A percentile compares a stretch with the other conserved stretches of the same genome.
phyloP scores from a whole-genome alignment of 2,888 invertebrate genomes.

The Ectobius pallidus region DNA sequence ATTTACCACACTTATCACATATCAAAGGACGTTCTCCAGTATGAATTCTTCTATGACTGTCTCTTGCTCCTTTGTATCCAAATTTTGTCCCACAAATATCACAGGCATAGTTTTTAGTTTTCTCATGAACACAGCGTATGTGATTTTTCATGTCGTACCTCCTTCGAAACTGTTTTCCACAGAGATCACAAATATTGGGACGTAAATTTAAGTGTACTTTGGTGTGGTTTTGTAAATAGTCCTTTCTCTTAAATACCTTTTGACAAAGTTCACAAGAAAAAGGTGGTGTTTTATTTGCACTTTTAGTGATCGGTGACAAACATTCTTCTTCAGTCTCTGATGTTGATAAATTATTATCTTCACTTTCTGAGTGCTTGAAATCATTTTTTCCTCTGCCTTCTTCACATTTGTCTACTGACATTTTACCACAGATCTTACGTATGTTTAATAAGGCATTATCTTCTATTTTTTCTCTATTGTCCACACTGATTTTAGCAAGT shows the following conservation, averaged over 20 bases:
- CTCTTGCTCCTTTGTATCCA: slow-evolving; percentile 48
- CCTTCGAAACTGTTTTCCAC: slow-evolving; percentile 46
- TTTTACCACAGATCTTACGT: too few relatives aligned
- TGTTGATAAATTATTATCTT: too few relatives aligned
- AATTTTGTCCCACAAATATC: slow-evolving; percentile 54
- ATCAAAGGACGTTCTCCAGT: slow-evolving; percentile 51
- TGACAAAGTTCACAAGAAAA: slow-evolving; percentile 56
- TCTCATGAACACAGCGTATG: slow-evolving; percentile 59
- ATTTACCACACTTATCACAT: slow-evolving; percentile 58
- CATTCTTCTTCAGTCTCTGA: neutral
- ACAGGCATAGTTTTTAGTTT: slow-evolving; percentile 61
- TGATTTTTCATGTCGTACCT: slow-evolving; percentile 61
- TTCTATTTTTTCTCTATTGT: too few relatives aligned
- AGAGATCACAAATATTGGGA: slow-evolving; percentile 46
- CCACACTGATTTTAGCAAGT: too few relatives aligned
- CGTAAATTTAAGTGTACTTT: slow-evolving; percentile 57
- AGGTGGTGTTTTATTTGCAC: slow-evolving; percentile 22
- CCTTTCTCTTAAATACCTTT: slow-evolving; percentile 60
- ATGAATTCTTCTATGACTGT: slow-evolving; percentile 47
- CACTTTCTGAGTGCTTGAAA: too few relatives aligned
- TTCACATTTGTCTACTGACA: too few relatives aligned
- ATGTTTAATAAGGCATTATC: too few relatives aligned
- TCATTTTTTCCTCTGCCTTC: too few relatives aligned
- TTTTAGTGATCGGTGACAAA: neutral
- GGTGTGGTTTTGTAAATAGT: slow-evolving; percentile 57